Evolutionary conservation across 2,113 vertebrate genomes (phyloP).

Genomic region (Pygoscelis adeliae): DNA sequence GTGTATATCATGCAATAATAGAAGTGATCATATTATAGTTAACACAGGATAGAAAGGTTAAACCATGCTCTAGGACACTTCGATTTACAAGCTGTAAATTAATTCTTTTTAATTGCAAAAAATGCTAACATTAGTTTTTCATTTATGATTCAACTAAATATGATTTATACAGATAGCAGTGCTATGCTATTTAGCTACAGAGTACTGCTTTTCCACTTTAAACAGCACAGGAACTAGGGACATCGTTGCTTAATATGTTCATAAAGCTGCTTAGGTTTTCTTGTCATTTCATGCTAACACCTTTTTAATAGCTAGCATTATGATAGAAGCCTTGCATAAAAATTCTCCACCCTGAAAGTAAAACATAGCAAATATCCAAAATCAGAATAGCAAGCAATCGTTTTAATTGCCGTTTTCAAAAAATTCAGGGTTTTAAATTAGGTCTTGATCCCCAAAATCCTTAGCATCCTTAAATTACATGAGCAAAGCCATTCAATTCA

Average conservation of each 20-base stretch:
- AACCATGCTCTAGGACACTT: not conserved
- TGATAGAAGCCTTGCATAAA: constrained; percentile 8
- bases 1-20: constrained; percentile 32
- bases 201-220: not conserved
- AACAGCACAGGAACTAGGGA: not conserved
- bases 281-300: constrained; percentile 57
- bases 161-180: not conserved
- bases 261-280: constrained; percentile 59
- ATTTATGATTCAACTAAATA: not conserved
- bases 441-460: constrained; percentile 53
- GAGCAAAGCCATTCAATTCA: constrained; percentile 42
- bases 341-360: not conserved
- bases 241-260: constrained; percentile 34
- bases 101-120: constrained; percentile 24
- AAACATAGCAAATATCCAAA: constrained; percentile 42
- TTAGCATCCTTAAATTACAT: constrained; percentile 57
- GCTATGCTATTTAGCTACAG: not conserved
- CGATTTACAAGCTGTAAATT: constrained; percentile 18
- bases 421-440: constrained; percentile 56
- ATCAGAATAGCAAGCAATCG: not conserved
- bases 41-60: constrained; percentile 7
- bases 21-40: not conserved
- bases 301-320: constrained; percentile 58
- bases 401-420: constrained; percentile 46
- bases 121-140: constrained; percentile 8